phyloP scores from a whole-genome alignment of 2,113 vertebrate species.

The Phoxinus phoxinus region DNA sequence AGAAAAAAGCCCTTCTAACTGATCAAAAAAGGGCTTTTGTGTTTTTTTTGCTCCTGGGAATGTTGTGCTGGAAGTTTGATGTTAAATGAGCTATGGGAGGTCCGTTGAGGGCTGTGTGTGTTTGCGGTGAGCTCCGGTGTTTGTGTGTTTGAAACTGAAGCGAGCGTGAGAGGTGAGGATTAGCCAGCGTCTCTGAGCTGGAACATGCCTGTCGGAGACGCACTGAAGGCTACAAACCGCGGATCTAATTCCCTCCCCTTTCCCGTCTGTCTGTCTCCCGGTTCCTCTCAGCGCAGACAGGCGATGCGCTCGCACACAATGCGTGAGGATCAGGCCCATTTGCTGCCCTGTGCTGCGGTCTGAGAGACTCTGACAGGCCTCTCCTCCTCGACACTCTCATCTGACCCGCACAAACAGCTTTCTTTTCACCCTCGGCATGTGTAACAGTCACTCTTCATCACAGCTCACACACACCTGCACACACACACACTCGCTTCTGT shows the following conservation, averaged over 20 bases:
- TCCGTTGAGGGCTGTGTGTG: conserved; percentile 56
- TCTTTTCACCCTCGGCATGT: conserved; percentile 54
- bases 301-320: conserved; percentile 65
- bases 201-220: conserved; percentile 81
- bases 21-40: conserved; percentile 68
- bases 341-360: conserved; percentile 68
- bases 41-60: neutral
- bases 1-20: conserved; percentile 64
- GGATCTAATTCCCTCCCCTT: conserved; percentile 73
- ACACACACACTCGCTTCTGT: neutral
- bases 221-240: conserved; percentile 78
- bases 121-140: conserved; percentile 48
- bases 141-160: conserved; percentile 71
- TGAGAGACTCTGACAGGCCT: conserved; percentile 74
- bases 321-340: conserved; percentile 78
- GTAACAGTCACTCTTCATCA: conserved; percentile 72
- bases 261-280: neutral
- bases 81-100: conserved; percentile 79
- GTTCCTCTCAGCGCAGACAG: conserved; percentile 63
- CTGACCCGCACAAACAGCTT: conserved; percentile 55
- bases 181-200: conserved; percentile 79
- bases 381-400: conserved; percentile 52
- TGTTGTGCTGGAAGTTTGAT: conserved; percentile 62
- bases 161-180: conserved; percentile 78
- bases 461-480: conserved; percentile 61